phyloP scores from a whole-genome alignment of 2,797 vertebrate species.

The Phrynocephalus forsythii region DNA sequence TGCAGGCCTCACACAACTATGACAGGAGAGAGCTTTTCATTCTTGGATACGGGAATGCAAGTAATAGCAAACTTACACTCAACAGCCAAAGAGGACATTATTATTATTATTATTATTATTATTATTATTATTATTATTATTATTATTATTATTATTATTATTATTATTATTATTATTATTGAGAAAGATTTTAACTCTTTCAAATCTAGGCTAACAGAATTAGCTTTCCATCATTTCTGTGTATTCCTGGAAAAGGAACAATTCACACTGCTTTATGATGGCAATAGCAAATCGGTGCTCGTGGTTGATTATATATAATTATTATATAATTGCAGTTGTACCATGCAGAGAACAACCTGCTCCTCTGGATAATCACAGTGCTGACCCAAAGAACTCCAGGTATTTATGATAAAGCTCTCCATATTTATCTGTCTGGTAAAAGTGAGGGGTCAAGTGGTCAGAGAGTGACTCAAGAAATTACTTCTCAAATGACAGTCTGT shows the following conservation, averaged over 20 bases:
- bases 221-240: constrained; percentile 52
- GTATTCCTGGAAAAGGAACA: constrained; percentile 25
- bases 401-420: constrained; percentile 56
- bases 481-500: constrained; percentile 10
- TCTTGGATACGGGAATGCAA: constrained; percentile 45
- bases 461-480: constrained; percentile 44
- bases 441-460: constrained; percentile 45
- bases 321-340: constrained; percentile 62
- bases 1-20: constrained; percentile 58
- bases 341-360: constrained; percentile 44
- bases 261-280: constrained; percentile 43
- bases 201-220: constrained; percentile 40
- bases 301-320: constrained; percentile 60
- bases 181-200: constrained; percentile 75
- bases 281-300: constrained; percentile 42
- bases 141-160: constrained; percentile 36
- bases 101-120: constrained; percentile 27
- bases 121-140: constrained; percentile 49
- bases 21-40: constrained; percentile 54
- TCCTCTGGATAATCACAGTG: constrained; percentile 49
- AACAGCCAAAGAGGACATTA: constrained; percentile 61
- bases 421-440: constrained; percentile 51
- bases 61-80: constrained; percentile 70
- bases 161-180: constrained; percentile 10
- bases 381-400: constrained; percentile 44